Conservation (phyloP, 2,797 vertebrate species). For the Macrochelys suwanniensis region DNA sequence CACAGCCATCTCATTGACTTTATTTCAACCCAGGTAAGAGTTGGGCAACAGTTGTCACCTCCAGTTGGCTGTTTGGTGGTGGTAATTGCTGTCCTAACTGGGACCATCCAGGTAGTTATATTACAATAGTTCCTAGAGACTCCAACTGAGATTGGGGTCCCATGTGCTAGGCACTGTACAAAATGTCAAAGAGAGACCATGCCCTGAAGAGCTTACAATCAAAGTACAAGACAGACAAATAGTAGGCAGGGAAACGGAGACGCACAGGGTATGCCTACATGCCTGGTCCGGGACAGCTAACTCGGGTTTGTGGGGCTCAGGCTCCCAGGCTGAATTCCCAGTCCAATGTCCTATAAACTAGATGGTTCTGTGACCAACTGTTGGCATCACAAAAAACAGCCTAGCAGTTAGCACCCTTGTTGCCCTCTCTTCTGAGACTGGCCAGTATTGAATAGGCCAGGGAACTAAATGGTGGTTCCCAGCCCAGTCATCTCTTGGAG, state of each 20-base stretch:
- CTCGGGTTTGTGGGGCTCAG: background rate
- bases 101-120: rapidly evolving
- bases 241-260: background rate
- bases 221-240: background rate
- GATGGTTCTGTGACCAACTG: background rate
- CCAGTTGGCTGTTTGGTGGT: rapidly evolving
- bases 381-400: background rate
- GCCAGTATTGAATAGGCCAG: background rate
- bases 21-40: rapidly evolving
- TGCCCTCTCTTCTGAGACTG: background rate
- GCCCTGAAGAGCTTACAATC: rapidly evolving
- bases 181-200: rapidly evolving
- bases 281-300: background rate
- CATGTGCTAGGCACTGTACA: rapidly evolving
- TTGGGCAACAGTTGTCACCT: background rate
- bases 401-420: background rate
- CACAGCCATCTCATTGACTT: rapidly evolving
- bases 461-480: background rate
- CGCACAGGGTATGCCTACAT: background rate
- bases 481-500: background rate
- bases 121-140: background rate
- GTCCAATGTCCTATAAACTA: no score
- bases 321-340: background rate
- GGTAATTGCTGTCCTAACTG: background rate
- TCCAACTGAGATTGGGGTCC: rapidly evolving